A percentile compares a stretch with the other conserved stretches of the same genome.
These are phyloP conservation scores for Mormyrus proboscirostris DNA, from an alignment of 2,797 vertebrate species.

Conservation along the genomic window DNA sequence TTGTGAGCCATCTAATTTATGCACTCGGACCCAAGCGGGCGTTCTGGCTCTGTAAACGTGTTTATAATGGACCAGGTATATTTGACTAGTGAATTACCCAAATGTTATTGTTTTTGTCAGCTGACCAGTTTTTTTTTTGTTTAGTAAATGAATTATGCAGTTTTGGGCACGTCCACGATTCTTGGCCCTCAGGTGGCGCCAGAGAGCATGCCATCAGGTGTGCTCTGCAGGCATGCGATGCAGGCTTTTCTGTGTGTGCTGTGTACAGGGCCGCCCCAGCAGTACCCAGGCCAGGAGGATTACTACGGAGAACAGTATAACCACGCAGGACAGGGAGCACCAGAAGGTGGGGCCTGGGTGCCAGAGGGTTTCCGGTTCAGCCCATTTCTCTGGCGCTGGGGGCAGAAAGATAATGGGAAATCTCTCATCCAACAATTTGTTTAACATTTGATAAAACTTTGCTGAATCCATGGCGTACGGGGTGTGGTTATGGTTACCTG, in stretches of 20 bases:
- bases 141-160: background rate
- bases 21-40: background rate
- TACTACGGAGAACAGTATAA: slow-evolving; percentile 99
- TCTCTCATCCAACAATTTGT: background rate
- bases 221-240: background rate
- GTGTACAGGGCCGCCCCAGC: slow-evolving; percentile 98
- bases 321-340: slow-evolving; percentile 96
- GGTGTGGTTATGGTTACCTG: background rate
- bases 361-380: background rate
- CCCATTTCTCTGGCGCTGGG: background rate
- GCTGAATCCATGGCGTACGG: background rate
- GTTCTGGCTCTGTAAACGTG: background rate
- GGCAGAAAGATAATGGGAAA: background rate
- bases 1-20: background rate
- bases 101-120: background rate
- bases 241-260: background rate
- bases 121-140: background rate
- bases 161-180: background rate
- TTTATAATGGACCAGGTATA: background rate
- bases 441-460: background rate
- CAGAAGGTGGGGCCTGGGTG: slow-evolving; percentile 85
- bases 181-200: background rate
- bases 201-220: background rate
- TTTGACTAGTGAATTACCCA: background rate
- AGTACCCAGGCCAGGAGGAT: slow-evolving; percentile 99